A percentile compares a stretch with the other conserved stretches of the same genome.
Evolutionary conservation across 2,888 invertebrate species (phyloP).

Genomic region (Cetonia aurata): DNA sequence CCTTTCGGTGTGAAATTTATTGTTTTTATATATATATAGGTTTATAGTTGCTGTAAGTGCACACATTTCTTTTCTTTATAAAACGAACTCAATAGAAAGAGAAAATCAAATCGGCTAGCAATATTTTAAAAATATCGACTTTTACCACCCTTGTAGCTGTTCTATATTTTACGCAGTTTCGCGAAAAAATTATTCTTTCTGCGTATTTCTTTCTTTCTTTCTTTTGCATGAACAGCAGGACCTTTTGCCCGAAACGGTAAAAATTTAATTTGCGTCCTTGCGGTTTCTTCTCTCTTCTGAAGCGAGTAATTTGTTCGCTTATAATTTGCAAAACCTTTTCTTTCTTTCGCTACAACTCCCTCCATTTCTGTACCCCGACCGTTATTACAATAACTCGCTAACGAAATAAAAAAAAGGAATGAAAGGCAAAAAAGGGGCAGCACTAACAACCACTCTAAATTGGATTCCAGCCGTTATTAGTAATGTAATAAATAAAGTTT

Average conservation of each 20-base stretch:
- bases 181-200: constrained; percentile 14
- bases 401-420: background rate
- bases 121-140: constrained; percentile 12
- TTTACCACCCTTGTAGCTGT: background rate
- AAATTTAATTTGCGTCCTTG: constrained; percentile 32
- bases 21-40: no score
- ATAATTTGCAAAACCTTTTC: constrained; percentile 17
- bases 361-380: background rate
- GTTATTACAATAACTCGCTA: constrained; percentile 14
- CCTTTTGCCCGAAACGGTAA: constrained; percentile 22
- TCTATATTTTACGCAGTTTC: background rate
- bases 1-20: no score
- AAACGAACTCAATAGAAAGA: background rate
- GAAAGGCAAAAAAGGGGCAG: background rate
- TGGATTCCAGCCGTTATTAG: background rate
- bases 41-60: no score
- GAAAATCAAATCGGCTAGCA: constrained; percentile 8
- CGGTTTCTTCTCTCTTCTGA: constrained; percentile 6
- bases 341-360: background rate
- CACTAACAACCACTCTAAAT: background rate
- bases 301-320: constrained; percentile 27
- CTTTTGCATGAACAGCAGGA: constrained; percentile 4
- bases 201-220: background rate
- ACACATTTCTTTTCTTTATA: no score
- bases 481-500: background rate